Evolutionary conservation across 1,140 invertebrate species (phyloP).

Genomic region (Euborellia annulipes): DNA sequence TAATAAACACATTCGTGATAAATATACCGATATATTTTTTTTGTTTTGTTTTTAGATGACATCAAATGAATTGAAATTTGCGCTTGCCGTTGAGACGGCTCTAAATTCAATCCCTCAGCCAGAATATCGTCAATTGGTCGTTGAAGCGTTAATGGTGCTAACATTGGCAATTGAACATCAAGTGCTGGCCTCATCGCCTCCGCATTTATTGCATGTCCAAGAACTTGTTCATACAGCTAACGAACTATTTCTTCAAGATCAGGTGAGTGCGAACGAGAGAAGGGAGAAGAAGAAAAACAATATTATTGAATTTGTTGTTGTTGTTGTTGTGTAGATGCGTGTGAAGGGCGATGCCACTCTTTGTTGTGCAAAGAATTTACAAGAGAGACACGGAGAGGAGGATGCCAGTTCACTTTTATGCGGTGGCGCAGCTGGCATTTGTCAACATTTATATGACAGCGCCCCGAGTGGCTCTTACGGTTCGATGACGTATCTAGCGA

Average conservation of each 20-base stretch:
- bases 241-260: slow-evolving; percentile 88
- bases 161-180: slow-evolving; percentile 82
- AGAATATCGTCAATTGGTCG: slow-evolving; percentile 93
- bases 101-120: slow-evolving; percentile 94
- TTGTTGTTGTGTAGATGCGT: slow-evolving; percentile 60
- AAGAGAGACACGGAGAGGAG: slow-evolving; percentile 39
- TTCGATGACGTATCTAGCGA: slow-evolving; percentile 93
- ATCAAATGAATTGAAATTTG: slow-evolving; percentile 94
- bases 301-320: neutral
- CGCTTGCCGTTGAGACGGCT: slow-evolving; percentile 92
- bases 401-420: slow-evolving; percentile 52
- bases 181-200: slow-evolving; percentile 46
- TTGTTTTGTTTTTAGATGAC: slow-evolving; percentile 58
- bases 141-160: slow-evolving; percentile 93
- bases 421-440: slow-evolving; percentile 84
- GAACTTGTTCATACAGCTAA: slow-evolving; percentile 88
- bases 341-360: slow-evolving; percentile 77
- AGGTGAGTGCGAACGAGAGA: slow-evolving; percentile 42
- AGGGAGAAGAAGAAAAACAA: neutral
- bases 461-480: slow-evolving; percentile 93
- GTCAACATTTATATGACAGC: slow-evolving; percentile 94
- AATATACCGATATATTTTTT: neutral
- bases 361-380: slow-evolving; percentile 67
- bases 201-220: slow-evolving; percentile 78
- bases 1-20: too few species aligned